phyloP scores from a whole-genome alignment of 1,140 invertebrate species.

The Ruditapes philippinarum region DNA sequence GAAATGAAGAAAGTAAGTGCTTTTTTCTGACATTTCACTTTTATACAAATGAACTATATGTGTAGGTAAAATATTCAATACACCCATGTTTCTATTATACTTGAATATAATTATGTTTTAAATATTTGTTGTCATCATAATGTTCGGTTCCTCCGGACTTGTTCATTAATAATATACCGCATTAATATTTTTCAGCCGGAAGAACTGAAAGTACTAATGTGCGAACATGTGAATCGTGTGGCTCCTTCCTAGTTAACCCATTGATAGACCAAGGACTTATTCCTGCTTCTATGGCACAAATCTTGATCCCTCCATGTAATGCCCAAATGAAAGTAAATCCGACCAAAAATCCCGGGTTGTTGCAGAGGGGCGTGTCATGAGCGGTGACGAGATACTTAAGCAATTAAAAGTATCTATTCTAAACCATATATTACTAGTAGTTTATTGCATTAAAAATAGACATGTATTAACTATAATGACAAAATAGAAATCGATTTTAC shows the following conservation, averaged over 20 bases:
- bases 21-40: no score
- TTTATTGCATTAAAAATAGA: no score
- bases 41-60: no score
- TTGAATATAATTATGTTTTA: no score
- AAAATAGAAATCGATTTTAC: no score
- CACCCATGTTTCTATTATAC: no score
- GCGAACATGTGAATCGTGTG: background rate
- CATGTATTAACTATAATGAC: no score
- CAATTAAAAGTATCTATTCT: background rate
- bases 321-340: background rate
- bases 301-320: background rate
- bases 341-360: background rate
- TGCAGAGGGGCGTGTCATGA: background rate
- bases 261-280: background rate
- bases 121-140: no score
- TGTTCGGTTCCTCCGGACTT: no score
- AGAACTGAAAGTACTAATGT: background rate
- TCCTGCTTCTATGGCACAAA: background rate
- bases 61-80: no score
- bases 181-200: constrained; percentile 1
- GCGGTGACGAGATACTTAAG: background rate
- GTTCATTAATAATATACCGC: no score
- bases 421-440: no score
- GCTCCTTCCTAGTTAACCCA: background rate
- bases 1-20: constrained; percentile 26